A percentile compares a stretch with the other conserved stretches of the same genome.
These are phyloP conservation scores for Enteromius anoplus DNA, from an alignment of 2,797 vertebrate species.

Conservation along the genomic window DNA sequence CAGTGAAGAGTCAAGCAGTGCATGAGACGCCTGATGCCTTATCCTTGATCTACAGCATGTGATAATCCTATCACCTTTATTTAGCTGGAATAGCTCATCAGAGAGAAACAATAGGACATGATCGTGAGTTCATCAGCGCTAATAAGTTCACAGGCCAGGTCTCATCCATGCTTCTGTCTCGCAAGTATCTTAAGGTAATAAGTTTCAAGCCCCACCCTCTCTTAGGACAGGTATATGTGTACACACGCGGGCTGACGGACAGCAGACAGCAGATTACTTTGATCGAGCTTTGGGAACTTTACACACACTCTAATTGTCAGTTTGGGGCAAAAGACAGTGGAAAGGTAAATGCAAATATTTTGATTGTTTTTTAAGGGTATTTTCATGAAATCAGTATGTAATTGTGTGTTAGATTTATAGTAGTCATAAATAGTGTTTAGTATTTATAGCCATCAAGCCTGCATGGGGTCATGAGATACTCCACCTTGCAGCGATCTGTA, in stretches of 20 bases:
- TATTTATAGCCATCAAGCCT: background rate
- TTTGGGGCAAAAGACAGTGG: slow-evolving; percentile 8
- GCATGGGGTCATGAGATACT: background rate
- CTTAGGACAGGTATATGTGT: slow-evolving; percentile 62
- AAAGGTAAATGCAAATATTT: slow-evolving; percentile 60
- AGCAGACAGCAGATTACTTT: slow-evolving; percentile 32
- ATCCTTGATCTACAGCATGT: background rate
- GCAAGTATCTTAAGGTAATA: slow-evolving; percentile 55
- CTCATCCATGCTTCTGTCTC: slow-evolving; percentile 24
- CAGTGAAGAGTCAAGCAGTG: background rate
- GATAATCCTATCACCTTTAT: slow-evolving; percentile 36
- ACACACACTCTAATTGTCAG: slow-evolving; percentile 36
- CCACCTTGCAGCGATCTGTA: background rate
- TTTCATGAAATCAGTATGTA: background rate
- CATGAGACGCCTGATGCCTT: background rate
- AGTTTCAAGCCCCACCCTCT: slow-evolving; percentile 70
- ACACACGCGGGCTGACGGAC: slow-evolving; percentile 52
- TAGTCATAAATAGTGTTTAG: background rate
- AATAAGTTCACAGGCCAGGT: background rate
- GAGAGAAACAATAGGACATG: slow-evolving; percentile 23
- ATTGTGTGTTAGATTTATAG: background rate
- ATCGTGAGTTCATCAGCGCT: slow-evolving; percentile 11
- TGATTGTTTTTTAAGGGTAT: background rate
- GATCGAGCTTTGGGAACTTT: slow-evolving; percentile 50
- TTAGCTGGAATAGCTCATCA: slow-evolving; percentile 4